Base-by-base conservation (phyloP, 2,888 invertebrate species). In the Linnaemya vulpina region DNA sequence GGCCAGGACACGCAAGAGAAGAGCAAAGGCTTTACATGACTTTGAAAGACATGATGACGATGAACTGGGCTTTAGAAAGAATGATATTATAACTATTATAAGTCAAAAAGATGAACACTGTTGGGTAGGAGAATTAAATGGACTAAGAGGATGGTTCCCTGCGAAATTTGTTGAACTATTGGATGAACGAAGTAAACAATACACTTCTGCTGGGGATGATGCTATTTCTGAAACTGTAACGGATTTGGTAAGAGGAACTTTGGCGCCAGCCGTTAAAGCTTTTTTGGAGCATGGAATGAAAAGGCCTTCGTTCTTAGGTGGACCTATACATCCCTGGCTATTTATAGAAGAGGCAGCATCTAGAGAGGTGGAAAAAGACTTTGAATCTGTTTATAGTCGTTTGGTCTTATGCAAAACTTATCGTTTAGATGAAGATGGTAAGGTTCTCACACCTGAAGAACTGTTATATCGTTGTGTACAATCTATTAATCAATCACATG, bases 31-130 rank as follows among this genome's bases (percentile, higher is more conserved):
- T 1, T 93, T 99, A 86, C 94, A 99, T 89, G 99, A 99, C 93
- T 99, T 99, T 93, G 99, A 99, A 93, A 94, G 99, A 87, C 97
- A 98, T 90, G 99, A 99, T 93, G 99, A 99, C 88, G 99, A 99
- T 93, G 99, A 99, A 92, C 93, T 99, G 75, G 99, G 99, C 10
- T 99, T 99, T 92, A 95, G 98, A 73, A 99, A 98, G 93, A 99
- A 99, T 93, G 99, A 99, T 92, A 97, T 99, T 51, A 98, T 99
- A 76, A 99, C 98, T 71, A 97, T 99, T 60, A 96, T 99, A 35
- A 98, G 98, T 90, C 98, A 98, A 91, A 97, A 98, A 92, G 99
- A 99, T 93, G 99, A 99, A 90, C 98, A 99, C 91, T 99, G 99
- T 92, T 99, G 99, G 99, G 96, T 99, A 87, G 99, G 99, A 7